Evolutionary conservation across 2,888 invertebrate species (phyloP), one percentile per base, ranked within the genome.

Genomic region (Drosophila cracens): DNA sequence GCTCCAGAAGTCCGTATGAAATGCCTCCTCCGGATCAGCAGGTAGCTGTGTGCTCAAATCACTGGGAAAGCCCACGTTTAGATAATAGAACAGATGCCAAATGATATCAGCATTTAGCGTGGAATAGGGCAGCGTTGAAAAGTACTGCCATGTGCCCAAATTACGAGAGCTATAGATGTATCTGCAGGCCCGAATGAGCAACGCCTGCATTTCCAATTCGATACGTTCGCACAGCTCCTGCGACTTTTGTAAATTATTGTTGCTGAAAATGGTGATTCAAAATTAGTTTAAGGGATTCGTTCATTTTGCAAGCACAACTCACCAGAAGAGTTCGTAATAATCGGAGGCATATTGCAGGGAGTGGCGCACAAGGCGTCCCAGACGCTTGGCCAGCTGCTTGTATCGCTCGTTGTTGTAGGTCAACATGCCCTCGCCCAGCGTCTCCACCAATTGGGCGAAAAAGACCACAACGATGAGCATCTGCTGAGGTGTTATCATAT

Each of bases 71-170:
- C 94, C 94, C 54, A 94, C 93, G 80, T 95, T 95, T 7, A 96
- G 91, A 82, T 94, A 94, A 82, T 95, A 95, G 90, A 95, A 96
- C 66, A 96, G 94, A 85, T 94, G 94, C 96, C 96, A 96, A n/a
- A 95, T 90, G 7, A 94, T 94, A 56, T 93, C 92, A 1, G 94
- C 90, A 13, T 95, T 94, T 34, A 96, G 94, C 54, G 94, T 93
- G 72, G 94, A 93, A 87, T 95, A 96, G 0, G 97, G 97, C 80
- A 97, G 94, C 27, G 96, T 95, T 18, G 96, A 96, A 81, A 97
- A 94, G 93, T 97, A 97, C 92, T 97, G 97, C 96, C 97, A 96
- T 3, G 96, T 96, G 11, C 96, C 96, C 72, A 96, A 94, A 89
- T 95, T 95, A 54, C 95, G 95, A 0, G 96, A 95, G 3, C 95